These are phyloP conservation scores for Thermophis baileyi DNA, from an alignment of 2,113 vertebrate species.

Conservation along the genomic window DNA sequence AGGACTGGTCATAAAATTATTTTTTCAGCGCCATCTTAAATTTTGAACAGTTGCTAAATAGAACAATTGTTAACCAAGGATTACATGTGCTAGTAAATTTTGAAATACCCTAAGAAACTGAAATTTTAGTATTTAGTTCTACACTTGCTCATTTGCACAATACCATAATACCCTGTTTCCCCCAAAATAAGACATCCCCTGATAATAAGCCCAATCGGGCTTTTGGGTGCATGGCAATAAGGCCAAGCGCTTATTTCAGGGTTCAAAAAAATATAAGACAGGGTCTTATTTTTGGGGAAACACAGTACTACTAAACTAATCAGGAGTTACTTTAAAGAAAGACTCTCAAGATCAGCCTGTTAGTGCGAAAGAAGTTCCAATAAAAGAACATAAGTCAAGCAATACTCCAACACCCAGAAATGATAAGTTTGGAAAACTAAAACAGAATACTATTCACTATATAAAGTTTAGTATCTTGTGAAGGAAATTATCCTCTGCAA, in stretches of 20 bases:
- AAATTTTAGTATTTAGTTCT: not conserved
- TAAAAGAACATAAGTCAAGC: conserved; percentile 24
- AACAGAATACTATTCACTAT: conserved; percentile 23
- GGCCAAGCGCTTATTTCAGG: too few relatives aligned
- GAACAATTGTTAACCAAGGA: not conserved
- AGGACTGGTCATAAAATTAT: not conserved
- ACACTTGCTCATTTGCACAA: not conserved
- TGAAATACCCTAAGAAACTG: not conserved
- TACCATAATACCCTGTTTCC: too few relatives aligned
- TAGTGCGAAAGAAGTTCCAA: not conserved
- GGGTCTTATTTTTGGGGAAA: too few relatives aligned
- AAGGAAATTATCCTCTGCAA: conserved; percentile 20
- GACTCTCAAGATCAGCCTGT: not conserved
- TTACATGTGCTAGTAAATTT: not conserved
- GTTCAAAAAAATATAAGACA: too few relatives aligned
- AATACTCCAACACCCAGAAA: conserved; percentile 27
- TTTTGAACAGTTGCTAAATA: not conserved
- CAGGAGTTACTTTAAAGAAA: not conserved
- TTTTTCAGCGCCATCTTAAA: not conserved
- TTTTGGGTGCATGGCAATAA: too few relatives aligned
- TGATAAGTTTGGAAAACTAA: conserved; percentile 17
- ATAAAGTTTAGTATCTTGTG: conserved; percentile 1
- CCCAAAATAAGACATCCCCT: too few relatives aligned
- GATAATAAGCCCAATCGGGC: too few relatives aligned
- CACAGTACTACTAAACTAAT: not conserved